phyloP scores from a whole-genome alignment of 2,797 vertebrate genomes.

The Crotalus adamanteus region DNA sequence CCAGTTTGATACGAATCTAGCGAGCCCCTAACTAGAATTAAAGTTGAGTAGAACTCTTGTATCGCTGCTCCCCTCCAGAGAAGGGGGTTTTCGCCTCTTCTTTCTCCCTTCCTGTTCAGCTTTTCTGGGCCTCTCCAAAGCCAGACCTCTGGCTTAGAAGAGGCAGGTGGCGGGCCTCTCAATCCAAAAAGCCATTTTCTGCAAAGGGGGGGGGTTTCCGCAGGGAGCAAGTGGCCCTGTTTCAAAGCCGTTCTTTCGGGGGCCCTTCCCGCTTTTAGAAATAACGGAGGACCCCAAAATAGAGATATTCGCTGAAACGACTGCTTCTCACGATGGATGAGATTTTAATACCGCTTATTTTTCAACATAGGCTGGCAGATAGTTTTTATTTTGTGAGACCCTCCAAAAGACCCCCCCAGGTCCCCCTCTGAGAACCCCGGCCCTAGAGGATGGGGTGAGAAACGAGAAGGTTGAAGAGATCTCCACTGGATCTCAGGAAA shows the following conservation, averaged over 20 bases:
- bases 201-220: fast-evolving
- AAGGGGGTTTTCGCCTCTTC: constrained; percentile 1
- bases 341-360: neutral
- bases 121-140: neutral
- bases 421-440: neutral
- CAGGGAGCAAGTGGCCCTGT: neutral
- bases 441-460: neutral
- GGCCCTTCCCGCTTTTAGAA: neutral
- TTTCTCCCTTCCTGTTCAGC: neutral
- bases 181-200: too few species aligned
- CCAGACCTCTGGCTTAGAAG: neutral
- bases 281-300: neutral
- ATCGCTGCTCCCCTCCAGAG: constrained; percentile 43
- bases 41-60: constrained; percentile 86
- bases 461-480: neutral
- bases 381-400: neutral
- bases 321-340: neutral
- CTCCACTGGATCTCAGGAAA: neutral
- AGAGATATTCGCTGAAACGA: neutral
- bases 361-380: neutral
- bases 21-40: constrained; percentile 79
- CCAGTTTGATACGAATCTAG: constrained; percentile 95
- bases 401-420: neutral
- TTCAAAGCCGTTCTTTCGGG: neutral
- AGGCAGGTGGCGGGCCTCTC: too few species aligned